Evolutionary conservation across 2,113 vertebrate species (phyloP).

Genomic region (Eulacestoma nigropectus): DNA sequence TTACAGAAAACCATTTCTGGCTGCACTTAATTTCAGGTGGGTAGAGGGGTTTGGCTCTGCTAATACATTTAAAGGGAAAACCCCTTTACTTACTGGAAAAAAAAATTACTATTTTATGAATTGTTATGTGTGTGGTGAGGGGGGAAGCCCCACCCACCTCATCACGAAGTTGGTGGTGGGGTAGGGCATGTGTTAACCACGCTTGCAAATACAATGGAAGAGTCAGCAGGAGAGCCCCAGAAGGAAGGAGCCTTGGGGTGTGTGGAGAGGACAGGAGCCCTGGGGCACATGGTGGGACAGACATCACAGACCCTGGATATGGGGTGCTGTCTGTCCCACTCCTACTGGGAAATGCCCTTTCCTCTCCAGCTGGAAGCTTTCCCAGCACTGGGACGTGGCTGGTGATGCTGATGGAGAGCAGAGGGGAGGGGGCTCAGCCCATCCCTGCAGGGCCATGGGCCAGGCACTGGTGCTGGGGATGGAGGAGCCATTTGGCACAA

Average conservation of each 20-base stretch:
- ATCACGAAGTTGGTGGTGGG: rapidly evolving
- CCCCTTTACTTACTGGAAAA: neutral
- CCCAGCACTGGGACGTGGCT: neutral
- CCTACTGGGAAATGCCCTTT: neutral
- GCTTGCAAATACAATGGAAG: neutral
- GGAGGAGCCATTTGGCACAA: neutral
- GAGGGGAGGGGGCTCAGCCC: neutral
- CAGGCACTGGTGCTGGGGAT: neutral
- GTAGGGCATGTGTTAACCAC: neutral
- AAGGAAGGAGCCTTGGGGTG: neutral
- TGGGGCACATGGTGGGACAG: neutral
- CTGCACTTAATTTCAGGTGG: conserved; percentile 42
- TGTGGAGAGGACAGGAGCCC: neutral
- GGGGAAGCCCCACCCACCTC: neutral
- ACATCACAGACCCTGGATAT: rapidly evolving
- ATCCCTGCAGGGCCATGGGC: rapidly evolving
- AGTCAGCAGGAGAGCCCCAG: neutral
- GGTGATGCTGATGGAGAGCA: rapidly evolving
- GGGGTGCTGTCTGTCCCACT: neutral
- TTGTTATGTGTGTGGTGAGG: neutral
- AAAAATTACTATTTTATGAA: neutral
- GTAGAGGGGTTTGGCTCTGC: conserved; percentile 3
- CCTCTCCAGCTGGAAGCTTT: neutral
- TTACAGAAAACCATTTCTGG: conserved; percentile 10
- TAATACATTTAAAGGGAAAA: conserved; percentile 15